Evolutionary conservation across 2,888 invertebrate genomes (phyloP), one percentile per base, ranked within the genome.

Genomic region (Eurois occulta): DNA sequence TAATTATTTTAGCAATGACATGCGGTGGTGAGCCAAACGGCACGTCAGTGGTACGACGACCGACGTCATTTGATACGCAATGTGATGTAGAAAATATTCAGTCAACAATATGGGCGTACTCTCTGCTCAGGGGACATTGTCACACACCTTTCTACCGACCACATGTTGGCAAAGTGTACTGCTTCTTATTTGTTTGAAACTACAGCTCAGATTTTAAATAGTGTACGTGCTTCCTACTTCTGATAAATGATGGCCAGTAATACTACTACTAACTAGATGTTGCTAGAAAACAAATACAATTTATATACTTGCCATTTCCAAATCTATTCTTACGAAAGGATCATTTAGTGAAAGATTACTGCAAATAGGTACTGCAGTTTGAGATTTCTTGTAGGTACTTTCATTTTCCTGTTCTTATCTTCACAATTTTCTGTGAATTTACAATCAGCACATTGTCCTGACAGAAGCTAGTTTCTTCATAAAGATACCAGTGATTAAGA

Each of bases 21-120:
- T 85, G 78, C 62, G 67, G 64, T 78, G 81, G 68, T 73, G 80
- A 80, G 85, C 82, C 88, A 86, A 82, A 85, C 58, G 71, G 70
- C 75, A 78, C 87, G 88, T 87, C 89, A 83, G 77, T 83, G 80
- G 79, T 82, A 67, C 81, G 78, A 75, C 74, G 68, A 85, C 80
- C 78, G 83, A 85, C 86, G 88, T 88, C 87, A 88, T 83, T 76
- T 78, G 77, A 80, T 81, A 87, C 87, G 86, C 79, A 80, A 71
- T 83, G 87, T 87, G 85, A 83, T 87, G 85, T 80, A 81, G 79
- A 83, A 79, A 78, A 85, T 75, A 88, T 83, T 79, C 66, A 86
- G 73, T 78, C 83, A 87, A 87, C 75, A 83, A 78, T 86, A 87
- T 79, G 87, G 83, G 87, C 81, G 88, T 85, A 82, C 77, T 79